A percentile compares a stretch with the other conserved stretches of the same genome.
phyloP scores from a whole-genome alignment of 2,888 invertebrate species.

The Macaria liturata region DNA sequence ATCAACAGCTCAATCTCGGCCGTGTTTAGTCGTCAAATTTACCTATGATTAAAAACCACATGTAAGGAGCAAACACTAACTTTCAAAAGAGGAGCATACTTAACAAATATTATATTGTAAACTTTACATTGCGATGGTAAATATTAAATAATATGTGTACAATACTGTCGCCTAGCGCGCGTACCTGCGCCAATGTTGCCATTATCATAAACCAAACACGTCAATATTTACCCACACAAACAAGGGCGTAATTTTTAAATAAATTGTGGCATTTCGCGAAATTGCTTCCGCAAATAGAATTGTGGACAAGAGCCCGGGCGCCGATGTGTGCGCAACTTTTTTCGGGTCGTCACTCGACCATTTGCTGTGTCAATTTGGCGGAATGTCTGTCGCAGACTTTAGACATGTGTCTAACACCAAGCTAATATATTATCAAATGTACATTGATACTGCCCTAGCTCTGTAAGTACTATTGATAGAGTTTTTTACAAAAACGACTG shows the following conservation, averaged over 20 bases:
- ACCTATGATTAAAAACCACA: constrained; percentile 77
- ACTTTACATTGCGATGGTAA: constrained; percentile 78
- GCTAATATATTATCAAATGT: too few relatives aligned
- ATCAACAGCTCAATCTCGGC: constrained; percentile 48
- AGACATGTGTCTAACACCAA: neutral
- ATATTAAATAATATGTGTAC: constrained; percentile 82
- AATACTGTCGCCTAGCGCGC: constrained; percentile 72
- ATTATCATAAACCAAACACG: constrained; percentile 84
- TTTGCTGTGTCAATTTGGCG: constrained; percentile 55
- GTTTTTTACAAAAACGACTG: neutral
- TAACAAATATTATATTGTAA: constrained; percentile 81
- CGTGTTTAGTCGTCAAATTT: constrained; percentile 72
- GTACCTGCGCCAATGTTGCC: constrained; percentile 79
- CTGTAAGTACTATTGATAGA: too few relatives aligned
- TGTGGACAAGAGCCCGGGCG: constrained; percentile 69
- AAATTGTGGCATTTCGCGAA: constrained; percentile 83
- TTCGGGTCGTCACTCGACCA: constrained; percentile 58
- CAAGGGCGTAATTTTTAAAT: constrained; percentile 84
- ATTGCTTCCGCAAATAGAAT: constrained; percentile 81
- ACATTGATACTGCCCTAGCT: too few relatives aligned
- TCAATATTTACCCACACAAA: constrained; percentile 82
- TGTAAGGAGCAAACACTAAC: constrained; percentile 71
- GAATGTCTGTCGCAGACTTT: constrained; percentile 23
- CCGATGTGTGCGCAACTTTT: constrained; percentile 73
- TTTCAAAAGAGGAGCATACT: constrained; percentile 79